Conservation (phyloP, 2,797 vertebrate species). For the Chrysocyon brachyurus region DNA sequence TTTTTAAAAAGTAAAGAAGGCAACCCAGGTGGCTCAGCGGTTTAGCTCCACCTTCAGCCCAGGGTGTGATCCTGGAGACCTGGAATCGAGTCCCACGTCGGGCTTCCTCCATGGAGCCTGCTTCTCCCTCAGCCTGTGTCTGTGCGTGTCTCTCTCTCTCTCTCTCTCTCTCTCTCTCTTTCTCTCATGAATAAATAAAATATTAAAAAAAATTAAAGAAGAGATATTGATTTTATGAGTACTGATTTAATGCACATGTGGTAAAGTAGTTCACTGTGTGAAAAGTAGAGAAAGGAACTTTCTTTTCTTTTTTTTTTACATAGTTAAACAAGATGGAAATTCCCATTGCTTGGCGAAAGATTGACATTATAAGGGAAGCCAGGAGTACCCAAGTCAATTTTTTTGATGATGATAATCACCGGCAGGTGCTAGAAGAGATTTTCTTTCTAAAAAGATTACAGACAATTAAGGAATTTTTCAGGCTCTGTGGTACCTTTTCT, state of each 20-base stretch:
- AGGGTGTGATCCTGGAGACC: too few relatives aligned
- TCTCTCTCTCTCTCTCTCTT: too few relatives aligned
- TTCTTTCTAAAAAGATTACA: conserved; percentile 99
- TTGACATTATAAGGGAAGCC: conserved; percentile 97
- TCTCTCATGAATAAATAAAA: too few relatives aligned
- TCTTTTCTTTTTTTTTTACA: conserved; percentile 37
- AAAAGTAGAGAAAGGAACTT: not conserved
- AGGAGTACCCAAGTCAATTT: conserved; percentile 95
- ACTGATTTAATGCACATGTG: not conserved
- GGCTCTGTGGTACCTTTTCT: conserved; percentile 95
- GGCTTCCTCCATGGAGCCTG: too few relatives aligned
- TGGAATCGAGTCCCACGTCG: too few relatives aligned
- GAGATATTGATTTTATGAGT: conserved; percentile 89
- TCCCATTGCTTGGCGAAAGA: conserved; percentile 95
- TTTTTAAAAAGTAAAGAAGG: too few relatives aligned
- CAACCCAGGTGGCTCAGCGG: too few relatives aligned
- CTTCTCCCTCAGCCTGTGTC: too few relatives aligned
- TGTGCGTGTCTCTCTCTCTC: too few relatives aligned
- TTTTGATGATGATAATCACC: conserved; percentile 94
- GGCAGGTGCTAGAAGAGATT: conserved; percentile 96
- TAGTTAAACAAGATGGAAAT: conserved; percentile 98
- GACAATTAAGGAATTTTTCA: conserved; percentile 97
- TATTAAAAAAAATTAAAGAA: conserved; percentile 83
- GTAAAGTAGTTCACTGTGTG: not conserved
- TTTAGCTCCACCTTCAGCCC: too few relatives aligned